A percentile compares a stretch with the other conserved stretches of the same genome.
Conservation (phyloP, 2,113 vertebrate genomes). For the Oxygymnocypris stewartii region DNA sequence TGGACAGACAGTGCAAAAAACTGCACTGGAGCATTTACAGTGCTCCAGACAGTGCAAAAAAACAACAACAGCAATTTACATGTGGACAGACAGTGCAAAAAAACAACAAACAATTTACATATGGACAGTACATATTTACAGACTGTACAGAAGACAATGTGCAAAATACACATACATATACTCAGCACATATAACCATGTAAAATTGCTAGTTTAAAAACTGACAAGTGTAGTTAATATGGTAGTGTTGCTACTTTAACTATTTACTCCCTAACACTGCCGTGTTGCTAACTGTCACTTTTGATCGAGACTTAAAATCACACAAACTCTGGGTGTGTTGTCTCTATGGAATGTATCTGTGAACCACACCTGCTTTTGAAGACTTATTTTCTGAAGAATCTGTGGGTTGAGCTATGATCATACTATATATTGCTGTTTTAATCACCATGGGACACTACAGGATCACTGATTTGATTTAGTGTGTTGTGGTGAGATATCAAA, state of each 20-base stretch:
- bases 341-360: not conserved
- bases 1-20: no score
- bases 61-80: no score
- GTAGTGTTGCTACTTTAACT: not conserved
- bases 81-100: no score
- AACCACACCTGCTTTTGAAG: conserved; percentile 6
- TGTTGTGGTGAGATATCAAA: not conserved
- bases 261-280: not conserved
- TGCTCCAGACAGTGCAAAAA: no score
- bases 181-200: not conserved
- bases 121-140: no score
- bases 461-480: not conserved
- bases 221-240: not conserved
- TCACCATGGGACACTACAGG: not conserved
- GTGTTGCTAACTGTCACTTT: not conserved
- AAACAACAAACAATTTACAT: no score
- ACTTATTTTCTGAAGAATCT: not conserved
- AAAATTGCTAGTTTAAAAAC: not conserved
- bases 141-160: no score
- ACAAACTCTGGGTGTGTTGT: not conserved
- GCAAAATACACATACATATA: no score
- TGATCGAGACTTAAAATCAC: not conserved
- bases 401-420: not conserved
- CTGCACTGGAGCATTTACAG: no score
- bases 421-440: not conserved